Evolutionary conservation across 2,888 invertebrate genomes (phyloP), one percentile per base, ranked within the genome.

Genomic region (Drosophila anomalipes): DNA sequence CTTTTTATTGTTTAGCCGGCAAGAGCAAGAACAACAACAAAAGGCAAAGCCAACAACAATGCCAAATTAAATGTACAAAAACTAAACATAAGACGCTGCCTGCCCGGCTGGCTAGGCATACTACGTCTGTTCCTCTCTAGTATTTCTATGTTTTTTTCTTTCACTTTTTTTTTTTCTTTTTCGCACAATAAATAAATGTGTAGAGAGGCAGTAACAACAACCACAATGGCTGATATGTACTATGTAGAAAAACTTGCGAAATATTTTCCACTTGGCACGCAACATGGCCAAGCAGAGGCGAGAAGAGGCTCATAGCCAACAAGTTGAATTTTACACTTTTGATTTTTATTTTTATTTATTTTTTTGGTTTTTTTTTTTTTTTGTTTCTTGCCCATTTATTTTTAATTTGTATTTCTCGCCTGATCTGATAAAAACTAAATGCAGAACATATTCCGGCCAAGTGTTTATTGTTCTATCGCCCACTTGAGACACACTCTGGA

Each of bases 191-290:
- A 82, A 78, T 77, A 80, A 85, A 85, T 81, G 79, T 85, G 77
- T 85, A 85, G 81, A 77, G 65, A 30, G 39, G 61, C 57, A 60
- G 56, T 53, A 71, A 52, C 52, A 72, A 64, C 47, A 70, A 32
- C 57, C 63, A 67, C 60, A 71, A 35, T 54, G 37, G 12, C 37
- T 51, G 32, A 66, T 68, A 49, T 52, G 41, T 62, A 74, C 41
- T 74, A 76, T 80, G 74, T 77, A 76, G 78, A 80, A 77, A 89
- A 87, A 89, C 89, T 87, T 87, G 88, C 90, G 88, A 88, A 88
- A 88, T 88, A 88, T 89, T 89, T 87, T 88, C 90, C 87, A 88
- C 90, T 88, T 88, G 87, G 87, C 87, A 88, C 87, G 86, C 87
- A 88, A 81, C 81, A 82, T 82, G 90, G 77, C 77, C 87, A 70